Conservation (phyloP, 2,113 vertebrate species). For the Pomatostomus ruficeps region DNA sequence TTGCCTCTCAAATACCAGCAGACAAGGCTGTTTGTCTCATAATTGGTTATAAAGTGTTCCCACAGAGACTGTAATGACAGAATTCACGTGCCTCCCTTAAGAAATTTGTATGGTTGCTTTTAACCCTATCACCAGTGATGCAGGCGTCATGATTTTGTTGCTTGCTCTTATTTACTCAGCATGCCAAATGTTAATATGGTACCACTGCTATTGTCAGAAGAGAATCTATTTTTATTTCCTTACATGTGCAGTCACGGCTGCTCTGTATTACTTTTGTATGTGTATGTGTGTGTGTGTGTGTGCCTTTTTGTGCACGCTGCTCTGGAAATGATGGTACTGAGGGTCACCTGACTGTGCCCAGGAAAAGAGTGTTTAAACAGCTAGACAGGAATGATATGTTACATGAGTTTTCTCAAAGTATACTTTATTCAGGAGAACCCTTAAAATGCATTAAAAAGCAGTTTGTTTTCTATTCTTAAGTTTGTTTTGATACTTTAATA, state of each 20-base stretch:
- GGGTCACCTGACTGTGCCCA: background rate
- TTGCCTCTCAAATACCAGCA: background rate
- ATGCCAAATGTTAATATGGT: constrained; percentile 47
- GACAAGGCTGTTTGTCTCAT: background rate
- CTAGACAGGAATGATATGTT: background rate
- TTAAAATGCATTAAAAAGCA: constrained; percentile 45
- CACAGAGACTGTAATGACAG: background rate
- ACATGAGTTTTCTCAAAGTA: constrained; percentile 40
- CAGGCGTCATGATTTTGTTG: constrained; percentile 69
- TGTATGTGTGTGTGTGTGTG: background rate
- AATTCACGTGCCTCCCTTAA: background rate
- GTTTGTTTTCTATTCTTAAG: constrained; percentile 65
- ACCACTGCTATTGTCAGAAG: constrained; percentile 47
- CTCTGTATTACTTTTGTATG: background rate
- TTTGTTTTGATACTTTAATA: constrained; percentile 76
- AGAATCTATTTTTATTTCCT: constrained; percentile 51
- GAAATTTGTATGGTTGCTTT: constrained; percentile 26
- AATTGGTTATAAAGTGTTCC: background rate
- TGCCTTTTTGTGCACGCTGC: background rate
- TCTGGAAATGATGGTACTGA: background rate
- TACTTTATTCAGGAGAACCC: constrained; percentile 12
- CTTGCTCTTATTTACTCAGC: constrained; percentile 48
- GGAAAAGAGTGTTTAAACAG: background rate
- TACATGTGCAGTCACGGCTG: constrained; percentile 6
- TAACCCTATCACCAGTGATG: constrained; percentile 48